A percentile compares a stretch with the other conserved stretches of the same genome.
phyloP scores from a whole-genome alignment of 2,888 invertebrate species.

The Sphecodes monilicornis region DNA sequence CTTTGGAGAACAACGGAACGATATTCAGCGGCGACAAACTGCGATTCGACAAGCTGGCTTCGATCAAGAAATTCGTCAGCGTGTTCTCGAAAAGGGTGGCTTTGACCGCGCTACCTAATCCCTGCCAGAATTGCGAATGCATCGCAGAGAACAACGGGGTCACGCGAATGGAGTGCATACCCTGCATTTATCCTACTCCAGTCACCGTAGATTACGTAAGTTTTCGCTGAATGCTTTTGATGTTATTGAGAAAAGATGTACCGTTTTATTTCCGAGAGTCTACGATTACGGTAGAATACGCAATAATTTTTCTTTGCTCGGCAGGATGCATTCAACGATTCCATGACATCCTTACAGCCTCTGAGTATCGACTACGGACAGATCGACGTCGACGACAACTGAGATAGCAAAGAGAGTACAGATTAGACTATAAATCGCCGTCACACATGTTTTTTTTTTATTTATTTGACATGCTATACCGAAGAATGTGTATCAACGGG shows the following conservation, averaged over 20 bases:
- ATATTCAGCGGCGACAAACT: conserved; percentile 88
- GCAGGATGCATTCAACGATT: conserved; percentile 81
- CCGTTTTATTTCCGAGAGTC: neutral
- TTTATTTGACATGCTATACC: conserved; percentile 56
- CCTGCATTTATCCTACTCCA: conserved; percentile 86
- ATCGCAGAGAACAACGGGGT: conserved; percentile 88
- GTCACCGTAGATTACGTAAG: conserved; percentile 85
- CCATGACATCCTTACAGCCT: conserved; percentile 74
- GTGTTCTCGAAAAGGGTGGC: conserved; percentile 90
- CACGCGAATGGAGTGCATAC: conserved; percentile 88
- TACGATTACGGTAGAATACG: too few species aligned
- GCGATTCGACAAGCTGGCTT: conserved; percentile 86
- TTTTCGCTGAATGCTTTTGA: conserved; percentile 38
- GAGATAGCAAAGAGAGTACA: conserved; percentile 39
- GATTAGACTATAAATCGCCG: conserved; percentile 16
- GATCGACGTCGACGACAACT: conserved; percentile 75
- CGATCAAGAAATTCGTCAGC: conserved; percentile 87
- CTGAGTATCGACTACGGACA: conserved; percentile 77
- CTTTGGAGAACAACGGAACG: conserved; percentile 94
- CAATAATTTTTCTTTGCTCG: conserved; percentile 24
- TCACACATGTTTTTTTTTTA: conserved; percentile 41
- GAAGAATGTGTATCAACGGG: conserved; percentile 46
- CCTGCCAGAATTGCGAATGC: conserved; percentile 90
- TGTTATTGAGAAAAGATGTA: neutral
- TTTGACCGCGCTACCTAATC: conserved; percentile 86